Conservation (phyloP, 2,797 vertebrate genomes). For the Falco rusticolus region DNA sequence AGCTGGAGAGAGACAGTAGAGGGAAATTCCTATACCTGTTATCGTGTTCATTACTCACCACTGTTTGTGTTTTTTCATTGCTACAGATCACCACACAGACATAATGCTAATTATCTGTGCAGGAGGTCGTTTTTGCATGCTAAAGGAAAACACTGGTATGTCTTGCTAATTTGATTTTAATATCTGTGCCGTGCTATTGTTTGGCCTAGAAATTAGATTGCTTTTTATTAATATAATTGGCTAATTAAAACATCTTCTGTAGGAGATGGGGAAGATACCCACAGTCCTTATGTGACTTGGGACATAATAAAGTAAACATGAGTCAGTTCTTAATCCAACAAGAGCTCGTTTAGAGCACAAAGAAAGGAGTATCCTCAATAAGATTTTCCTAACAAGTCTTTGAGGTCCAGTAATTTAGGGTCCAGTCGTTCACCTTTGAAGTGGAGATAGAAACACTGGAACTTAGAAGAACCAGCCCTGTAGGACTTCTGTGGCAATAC, state of each 20-base stretch:
- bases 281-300: slow-evolving; percentile 4
- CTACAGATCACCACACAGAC: background rate
- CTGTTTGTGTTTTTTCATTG: background rate
- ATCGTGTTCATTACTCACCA: background rate
- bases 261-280: slow-evolving; percentile 49
- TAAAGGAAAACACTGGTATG: slow-evolving; percentile 6
- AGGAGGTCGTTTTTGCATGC: slow-evolving; percentile 2
- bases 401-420: background rate
- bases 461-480: background rate
- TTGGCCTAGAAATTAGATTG: slow-evolving; percentile 54
- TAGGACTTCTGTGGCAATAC: background rate
- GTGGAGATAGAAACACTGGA: background rate
- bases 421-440: background rate
- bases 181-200: slow-evolving; percentile 45
- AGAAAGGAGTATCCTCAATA: background rate
- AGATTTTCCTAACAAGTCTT: background rate
- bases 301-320: slow-evolving; percentile 1
- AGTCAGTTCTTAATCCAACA: background rate
- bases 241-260: slow-evolving; percentile 54
- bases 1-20: background rate
- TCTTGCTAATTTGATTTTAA: slow-evolving; percentile 59
- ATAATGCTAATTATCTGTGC: slow-evolving; percentile 11
- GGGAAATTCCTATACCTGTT: background rate
- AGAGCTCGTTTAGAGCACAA: background rate
- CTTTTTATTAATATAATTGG: slow-evolving; percentile 58